A percentile compares a stretch with the other conserved stretches of the same genome.
Conservation (phyloP, 2,888 invertebrate species). For the Orthonevra nobilis region DNA sequence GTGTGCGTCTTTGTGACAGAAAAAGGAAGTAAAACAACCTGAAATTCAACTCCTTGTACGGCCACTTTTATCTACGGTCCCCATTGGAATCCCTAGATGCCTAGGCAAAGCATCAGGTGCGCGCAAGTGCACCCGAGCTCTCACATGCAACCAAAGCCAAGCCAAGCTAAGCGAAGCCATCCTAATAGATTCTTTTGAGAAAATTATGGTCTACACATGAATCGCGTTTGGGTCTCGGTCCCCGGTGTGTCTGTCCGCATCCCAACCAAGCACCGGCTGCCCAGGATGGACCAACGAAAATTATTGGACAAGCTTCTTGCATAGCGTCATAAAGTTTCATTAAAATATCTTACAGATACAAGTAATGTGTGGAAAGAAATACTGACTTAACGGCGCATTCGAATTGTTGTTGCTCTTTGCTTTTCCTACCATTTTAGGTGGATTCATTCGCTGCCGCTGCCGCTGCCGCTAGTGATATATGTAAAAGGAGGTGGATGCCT, state of each 20-base stretch:
- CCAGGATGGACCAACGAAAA: slow-evolving; percentile 54
- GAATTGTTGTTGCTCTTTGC: not conserved
- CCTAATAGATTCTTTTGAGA: slow-evolving; percentile 64
- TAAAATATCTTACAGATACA: slow-evolving; percentile 67
- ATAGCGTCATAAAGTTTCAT: slow-evolving; percentile 70
- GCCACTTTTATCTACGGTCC: slow-evolving; percentile 61
- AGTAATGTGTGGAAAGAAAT: slow-evolving; percentile 43
- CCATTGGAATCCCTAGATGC: slow-evolving; percentile 42
- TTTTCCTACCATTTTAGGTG: slow-evolving; percentile 50
- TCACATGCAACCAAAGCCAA: slow-evolving; percentile 9
- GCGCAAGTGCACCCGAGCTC: slow-evolving; percentile 19
- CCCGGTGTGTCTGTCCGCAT: not conserved
- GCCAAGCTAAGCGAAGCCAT: too few species aligned
- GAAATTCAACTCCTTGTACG: slow-evolving; percentile 45
- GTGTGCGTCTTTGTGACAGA: slow-evolving; percentile 6
- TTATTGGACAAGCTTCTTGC: slow-evolving; percentile 69
- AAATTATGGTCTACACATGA: slow-evolving; percentile 63
- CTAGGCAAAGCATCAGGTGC: slow-evolving; percentile 43
- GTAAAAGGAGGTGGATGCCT: slow-evolving; percentile 24
- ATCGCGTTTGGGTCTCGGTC: slow-evolving; percentile 35
- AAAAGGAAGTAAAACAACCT: not conserved
- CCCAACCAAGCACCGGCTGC: not conserved
- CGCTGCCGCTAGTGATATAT: slow-evolving; percentile 35
- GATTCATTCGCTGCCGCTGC: too few species aligned
- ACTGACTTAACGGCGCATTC: slow-evolving; percentile 52